Base-by-base conservation (phyloP, 53 echinoderm and acorn worm genomes). In the Pentamera pediparva region DNA sequence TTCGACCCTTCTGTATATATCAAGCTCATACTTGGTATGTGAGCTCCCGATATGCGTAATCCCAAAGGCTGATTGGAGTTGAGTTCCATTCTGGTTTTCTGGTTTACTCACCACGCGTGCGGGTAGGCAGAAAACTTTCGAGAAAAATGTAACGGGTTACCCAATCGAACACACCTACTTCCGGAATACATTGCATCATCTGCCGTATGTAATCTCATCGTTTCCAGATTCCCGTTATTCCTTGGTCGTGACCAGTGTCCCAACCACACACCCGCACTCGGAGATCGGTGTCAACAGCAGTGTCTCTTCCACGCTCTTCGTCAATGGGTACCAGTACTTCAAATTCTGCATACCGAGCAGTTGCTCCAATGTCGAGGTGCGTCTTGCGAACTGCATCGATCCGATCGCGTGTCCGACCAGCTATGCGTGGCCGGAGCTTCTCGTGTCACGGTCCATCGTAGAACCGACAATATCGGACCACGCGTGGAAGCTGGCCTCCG, bases 361-460 rank as follows among this genome's bases (percentile, higher is more conserved):
- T 34, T 94, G 89, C 38, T 19, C 39, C 37, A 55, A 86, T 20
- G 77, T 87, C 27, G 63, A 82, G 32, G 85, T 94, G 1, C 69
- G 57, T 34, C 79, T 94, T 0, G 84, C 37, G 0, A 89, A 90
- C 73, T 94, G 94, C 61, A 30, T 90, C 20, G 84, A 89, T 32
- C 75, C 89, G 0, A 9, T 37, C 6, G 50, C 45, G 4, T 94
- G 94, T 43, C 94, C 94, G 10, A 81, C 78, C 39, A 52, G 39
- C 64, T 94, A 94, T 22, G 87, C 87, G 19, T 94, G 82, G 69
- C 94, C 94, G 3, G 94, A 94, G 57, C 80, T 94, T 28, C 40
- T 94, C 2, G 87, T 94, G 18, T 94, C 94, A 0, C 76, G 89
- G 15, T 84, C 89, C 60, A 90, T 90, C 48, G 78, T 73, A 35